Base-by-base conservation (phyloP, 1,140 invertebrate species). In the Listronotus oregonensis region DNA sequence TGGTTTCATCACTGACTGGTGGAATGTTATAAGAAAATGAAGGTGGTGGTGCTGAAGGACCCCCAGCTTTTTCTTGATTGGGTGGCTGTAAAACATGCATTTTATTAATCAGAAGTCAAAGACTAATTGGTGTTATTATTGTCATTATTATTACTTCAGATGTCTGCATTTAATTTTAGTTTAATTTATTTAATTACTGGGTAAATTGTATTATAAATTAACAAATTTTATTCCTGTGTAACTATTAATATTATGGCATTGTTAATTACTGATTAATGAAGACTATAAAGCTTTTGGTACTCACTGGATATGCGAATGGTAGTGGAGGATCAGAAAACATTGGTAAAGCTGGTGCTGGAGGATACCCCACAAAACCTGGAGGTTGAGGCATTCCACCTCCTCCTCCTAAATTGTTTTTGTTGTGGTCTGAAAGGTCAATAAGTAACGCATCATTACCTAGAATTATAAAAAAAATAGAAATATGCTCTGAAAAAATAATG, bases 301-400 rank as follows among this genome's bases (percentile, higher is more conserved):
- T 81, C 77, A 85, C 83, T 27, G 85, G 86, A 78, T 87, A 88
- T 66, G 78, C 82, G 70, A 87, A 86, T 9, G 85, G 34, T 5
- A 1, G 82, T 51, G 59, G 69, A 73, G 44, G 77, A 79, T 66
- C 75, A 74, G 34, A 74, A 73, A 73, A 81, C 82, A 12, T 75
- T 1, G 89, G 87, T 71, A 89, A 78, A 7, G 82, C 55, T 14
- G 90, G 90, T 59, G 86, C 82, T 52, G 84, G 83, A 11, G 90
- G 90, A 77, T 84, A 93, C 5, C 89, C 91, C 66, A 92, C 87
- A 76, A 93, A 94, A 0, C 91, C 91, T 2, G 85, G 84, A n/a
- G 90, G 90, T 64, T 86, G 82, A 39, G 85, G 83, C n/a, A 75
- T 56, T 43, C 81, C 81, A 42, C 80, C 80, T 18, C 84, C 84